Evolutionary conservation across 2,113 vertebrate genomes (phyloP).

Genomic region (Gorsachius goisagi): DNA sequence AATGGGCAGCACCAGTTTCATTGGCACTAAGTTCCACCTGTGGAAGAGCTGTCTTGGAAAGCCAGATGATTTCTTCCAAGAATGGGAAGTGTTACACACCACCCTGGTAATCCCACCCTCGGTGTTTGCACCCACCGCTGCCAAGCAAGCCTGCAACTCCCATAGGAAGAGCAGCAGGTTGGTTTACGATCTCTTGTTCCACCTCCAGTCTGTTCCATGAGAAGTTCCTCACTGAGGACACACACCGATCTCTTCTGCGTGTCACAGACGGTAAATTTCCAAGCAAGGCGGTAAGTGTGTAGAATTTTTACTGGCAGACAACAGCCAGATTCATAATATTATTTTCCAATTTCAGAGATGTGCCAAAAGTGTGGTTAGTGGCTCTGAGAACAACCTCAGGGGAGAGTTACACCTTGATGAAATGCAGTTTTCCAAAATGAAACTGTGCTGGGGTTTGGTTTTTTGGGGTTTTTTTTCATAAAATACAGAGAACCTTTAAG

Average conservation of each 20-base stretch:
- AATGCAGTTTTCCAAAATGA: not conserved
- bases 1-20: not conserved
- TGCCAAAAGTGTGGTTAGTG: not conserved
- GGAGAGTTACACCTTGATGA: not conserved
- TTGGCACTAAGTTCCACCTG: not conserved
- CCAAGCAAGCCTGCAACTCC: not conserved
- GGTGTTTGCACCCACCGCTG: not conserved
- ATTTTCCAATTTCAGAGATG: not conserved
- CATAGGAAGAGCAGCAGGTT: not conserved
- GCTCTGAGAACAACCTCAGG: not conserved
- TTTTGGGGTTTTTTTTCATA: not conserved
- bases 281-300: not conserved
- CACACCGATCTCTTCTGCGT: accelerated
- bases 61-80: not conserved
- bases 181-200: not conserved
- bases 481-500: not conserved
- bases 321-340: not conserved
- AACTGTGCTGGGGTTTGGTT: not conserved
- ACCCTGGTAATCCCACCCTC: not conserved
- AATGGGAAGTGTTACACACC: not conserved
- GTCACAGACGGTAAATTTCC: not conserved
- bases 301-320: not conserved
- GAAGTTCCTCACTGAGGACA: not conserved
- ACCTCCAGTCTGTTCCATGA: not conserved
- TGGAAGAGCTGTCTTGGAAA: not conserved